phyloP scores from a whole-genome alignment of 1,140 invertebrate species.

The Thaumatotibia leucotreta region DNA sequence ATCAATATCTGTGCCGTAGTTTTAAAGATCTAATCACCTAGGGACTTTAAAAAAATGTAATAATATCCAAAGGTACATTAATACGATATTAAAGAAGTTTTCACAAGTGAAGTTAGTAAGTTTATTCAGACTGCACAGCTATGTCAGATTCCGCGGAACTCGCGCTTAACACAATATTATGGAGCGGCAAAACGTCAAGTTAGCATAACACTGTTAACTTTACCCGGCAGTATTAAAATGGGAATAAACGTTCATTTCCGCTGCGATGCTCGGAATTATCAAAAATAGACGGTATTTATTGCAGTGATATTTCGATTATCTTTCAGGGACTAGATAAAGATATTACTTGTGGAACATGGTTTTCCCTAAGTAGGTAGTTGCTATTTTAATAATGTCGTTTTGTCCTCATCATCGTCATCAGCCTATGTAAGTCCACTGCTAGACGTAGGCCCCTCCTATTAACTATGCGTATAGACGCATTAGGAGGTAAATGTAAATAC shows the following conservation, averaged over 20 bases:
- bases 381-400: too few species aligned
- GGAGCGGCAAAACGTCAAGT: slow-evolving; percentile 52
- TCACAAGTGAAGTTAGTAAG: slow-evolving; percentile 32
- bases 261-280: neutral
- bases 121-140: slow-evolving; percentile 56
- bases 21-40: too few species aligned
- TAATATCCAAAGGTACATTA: neutral
- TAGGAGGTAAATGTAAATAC: too few species aligned
- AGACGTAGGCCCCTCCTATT: too few species aligned
- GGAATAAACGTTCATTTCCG: slow-evolving; percentile 21
- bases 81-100: slow-evolving; percentile 21
- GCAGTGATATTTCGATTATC: too few species aligned
- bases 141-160: slow-evolving; percentile 52
- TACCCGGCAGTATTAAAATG: slow-evolving; percentile 32
- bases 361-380: too few species aligned
- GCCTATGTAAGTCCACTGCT: too few species aligned
- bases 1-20: too few species aligned
- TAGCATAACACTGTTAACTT: slow-evolving; percentile 56
- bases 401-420: too few species aligned
- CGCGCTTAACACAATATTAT: slow-evolving; percentile 64
- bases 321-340: too few species aligned
- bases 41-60: neutral
- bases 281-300: neutral
- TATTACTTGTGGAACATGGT: too few species aligned
- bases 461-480: too few species aligned